A percentile compares a stretch with the other conserved stretches of the same genome.
phyloP scores from a whole-genome alignment of 2,888 invertebrate species.

The Leptarthrus brevirostris region DNA sequence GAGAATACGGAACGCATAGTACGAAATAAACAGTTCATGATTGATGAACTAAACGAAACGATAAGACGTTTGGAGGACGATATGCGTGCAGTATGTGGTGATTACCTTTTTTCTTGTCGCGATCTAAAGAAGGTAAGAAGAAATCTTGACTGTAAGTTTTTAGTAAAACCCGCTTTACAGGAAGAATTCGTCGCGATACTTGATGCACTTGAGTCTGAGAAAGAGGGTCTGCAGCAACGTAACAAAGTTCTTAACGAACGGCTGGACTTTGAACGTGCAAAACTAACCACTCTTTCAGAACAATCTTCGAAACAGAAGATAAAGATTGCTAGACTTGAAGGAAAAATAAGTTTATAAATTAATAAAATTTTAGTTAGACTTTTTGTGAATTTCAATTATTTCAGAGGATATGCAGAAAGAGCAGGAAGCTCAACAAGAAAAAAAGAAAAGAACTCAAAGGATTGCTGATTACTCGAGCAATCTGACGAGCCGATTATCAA shows the following conservation, averaged over 20 bases:
- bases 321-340: slow-evolving; percentile 62
- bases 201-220: slow-evolving; percentile 63
- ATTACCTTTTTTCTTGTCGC: slow-evolving; percentile 64
- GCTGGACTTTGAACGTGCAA: slow-evolving; percentile 59
- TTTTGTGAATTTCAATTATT: neutral
- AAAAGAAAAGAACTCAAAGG: slow-evolving; percentile 63
- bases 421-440: slow-evolving; percentile 60
- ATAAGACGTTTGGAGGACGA: slow-evolving; percentile 61
- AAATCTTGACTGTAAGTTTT: neutral
- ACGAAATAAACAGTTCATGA: slow-evolving; percentile 57
- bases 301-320: slow-evolving; percentile 61
- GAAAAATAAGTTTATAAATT: slow-evolving; percentile 58
- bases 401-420: slow-evolving; percentile 62
- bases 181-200: slow-evolving; percentile 64
- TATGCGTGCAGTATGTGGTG: slow-evolving; percentile 62
- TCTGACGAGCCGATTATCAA: slow-evolving; percentile 57
- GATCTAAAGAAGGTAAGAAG: slow-evolving; percentile 63
- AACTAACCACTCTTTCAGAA: slow-evolving; percentile 58
- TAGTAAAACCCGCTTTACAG: slow-evolving; percentile 54
- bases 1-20: slow-evolving; percentile 59
- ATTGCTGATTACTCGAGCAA: slow-evolving; percentile 62
- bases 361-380: neutral
- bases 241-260: slow-evolving; percentile 60
- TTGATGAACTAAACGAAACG: slow-evolving; percentile 57
- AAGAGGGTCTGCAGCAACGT: slow-evolving; percentile 59